These are phyloP conservation scores for Pogonocichla stellata DNA, from an alignment of 2,113 vertebrate genomes.

Conservation along the genomic window DNA sequence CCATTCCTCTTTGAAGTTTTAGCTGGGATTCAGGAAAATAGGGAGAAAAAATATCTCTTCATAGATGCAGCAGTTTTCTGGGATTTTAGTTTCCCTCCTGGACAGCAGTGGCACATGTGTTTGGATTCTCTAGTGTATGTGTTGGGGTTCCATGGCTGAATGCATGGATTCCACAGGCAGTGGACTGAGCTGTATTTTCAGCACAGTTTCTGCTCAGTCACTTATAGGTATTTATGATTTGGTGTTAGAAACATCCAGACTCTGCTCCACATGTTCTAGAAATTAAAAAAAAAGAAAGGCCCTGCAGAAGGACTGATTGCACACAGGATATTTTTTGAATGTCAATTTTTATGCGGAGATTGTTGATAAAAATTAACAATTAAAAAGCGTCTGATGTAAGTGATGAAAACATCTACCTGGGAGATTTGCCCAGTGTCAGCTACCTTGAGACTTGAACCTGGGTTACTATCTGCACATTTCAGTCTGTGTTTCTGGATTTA, in stretches of 20 bases:
- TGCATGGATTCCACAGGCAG: background rate
- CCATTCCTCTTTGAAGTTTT: constrained; percentile 8
- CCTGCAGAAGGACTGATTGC: background rate
- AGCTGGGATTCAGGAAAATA: background rate
- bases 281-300: background rate
- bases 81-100: background rate
- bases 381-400: constrained; percentile 57
- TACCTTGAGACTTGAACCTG: constrained; percentile 48
- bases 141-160: background rate
- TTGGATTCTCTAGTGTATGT: background rate
- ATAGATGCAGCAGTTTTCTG: background rate
- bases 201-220: background rate
- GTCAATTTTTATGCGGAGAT: background rate
- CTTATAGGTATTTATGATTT: background rate
- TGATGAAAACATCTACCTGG: constrained; percentile 45
- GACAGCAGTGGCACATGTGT: background rate
- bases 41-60: background rate
- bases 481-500: constrained; percentile 71
- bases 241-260: background rate
- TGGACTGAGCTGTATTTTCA: background rate
- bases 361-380: constrained; percentile 43
- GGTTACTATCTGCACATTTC: constrained; percentile 53
- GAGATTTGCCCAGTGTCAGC: constrained; percentile 8
- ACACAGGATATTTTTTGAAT: background rate
- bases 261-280: background rate